Conservation (phyloP, 2,888 invertebrate genomes). For the Fragum fragum region DNA sequence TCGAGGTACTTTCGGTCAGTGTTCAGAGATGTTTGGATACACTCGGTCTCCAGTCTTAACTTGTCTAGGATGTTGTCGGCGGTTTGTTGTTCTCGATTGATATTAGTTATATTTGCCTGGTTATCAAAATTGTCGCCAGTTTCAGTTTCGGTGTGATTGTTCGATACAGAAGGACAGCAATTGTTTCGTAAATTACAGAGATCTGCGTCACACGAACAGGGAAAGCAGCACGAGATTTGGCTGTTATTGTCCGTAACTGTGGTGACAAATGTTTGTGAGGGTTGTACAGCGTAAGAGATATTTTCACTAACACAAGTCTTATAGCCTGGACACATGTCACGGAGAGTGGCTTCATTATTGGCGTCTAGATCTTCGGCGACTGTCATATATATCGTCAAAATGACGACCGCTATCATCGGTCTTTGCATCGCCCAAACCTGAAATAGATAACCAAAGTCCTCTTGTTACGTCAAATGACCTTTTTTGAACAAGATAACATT, state of each 20-base stretch:
- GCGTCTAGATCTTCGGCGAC: neutral
- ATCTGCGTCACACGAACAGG: constrained; percentile 37
- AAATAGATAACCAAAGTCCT: no score
- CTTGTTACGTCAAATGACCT: no score
- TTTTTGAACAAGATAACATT: no score
- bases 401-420: neutral
- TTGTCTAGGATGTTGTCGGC: neutral
- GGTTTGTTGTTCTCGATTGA: no score
- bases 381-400: neutral
- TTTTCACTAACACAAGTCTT: neutral
- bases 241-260: neutral
- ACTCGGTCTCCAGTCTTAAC: neutral
- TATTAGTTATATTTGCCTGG: no score
- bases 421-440: no score
- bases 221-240: constrained; percentile 33
- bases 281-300: neutral
- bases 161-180: constrained; percentile 39
- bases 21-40: constrained; percentile 33
- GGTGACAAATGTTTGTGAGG: neutral
- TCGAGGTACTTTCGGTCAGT: constrained; percentile 10
- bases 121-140: neutral
- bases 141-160: neutral
- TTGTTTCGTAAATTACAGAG: constrained; percentile 27
- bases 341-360: neutral
- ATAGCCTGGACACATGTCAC: constrained; percentile 8